Conservation (phyloP, 1,140 invertebrate genomes). For the Heliconius eleuchia region DNA sequence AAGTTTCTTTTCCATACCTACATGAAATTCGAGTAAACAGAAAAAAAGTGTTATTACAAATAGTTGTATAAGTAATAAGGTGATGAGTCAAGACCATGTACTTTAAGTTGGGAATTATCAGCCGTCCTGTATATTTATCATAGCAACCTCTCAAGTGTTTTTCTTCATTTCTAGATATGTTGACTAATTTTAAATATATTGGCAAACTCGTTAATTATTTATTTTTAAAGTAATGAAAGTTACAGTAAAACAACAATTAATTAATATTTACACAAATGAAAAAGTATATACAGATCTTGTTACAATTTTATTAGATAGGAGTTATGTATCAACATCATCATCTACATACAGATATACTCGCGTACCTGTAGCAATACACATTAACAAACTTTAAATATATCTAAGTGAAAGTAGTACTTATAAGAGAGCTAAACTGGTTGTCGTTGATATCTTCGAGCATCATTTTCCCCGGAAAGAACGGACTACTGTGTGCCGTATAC, state of each 20-base stretch:
- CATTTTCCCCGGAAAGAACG: slow-evolving; percentile 21
- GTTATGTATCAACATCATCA: neutral
- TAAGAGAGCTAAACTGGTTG: slow-evolving; percentile 33
- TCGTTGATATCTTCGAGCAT: slow-evolving; percentile 19
- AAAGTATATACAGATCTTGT: neutral
- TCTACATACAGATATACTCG: neutral
- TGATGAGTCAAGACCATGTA: neutral
- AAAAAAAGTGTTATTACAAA: neutral
- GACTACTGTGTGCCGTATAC: neutral
- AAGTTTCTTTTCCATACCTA: no score
- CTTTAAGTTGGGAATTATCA: neutral
- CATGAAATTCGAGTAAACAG: no score
- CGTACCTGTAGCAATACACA: neutral
- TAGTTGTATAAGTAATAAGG: neutral
- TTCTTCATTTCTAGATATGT: neutral
- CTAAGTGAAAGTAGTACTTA: slow-evolving; percentile 35
- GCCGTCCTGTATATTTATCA: neutral
- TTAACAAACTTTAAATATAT: neutral
- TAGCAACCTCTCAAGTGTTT: neutral
- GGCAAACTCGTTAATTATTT: neutral
- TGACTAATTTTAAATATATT: neutral
- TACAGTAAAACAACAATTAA: no score
- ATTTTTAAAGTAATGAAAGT: no score
- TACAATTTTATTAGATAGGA: neutral
- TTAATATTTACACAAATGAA: no score